Base-by-base conservation (phyloP, 1,140 invertebrate genomes). In the Ceratina australensis region DNA sequence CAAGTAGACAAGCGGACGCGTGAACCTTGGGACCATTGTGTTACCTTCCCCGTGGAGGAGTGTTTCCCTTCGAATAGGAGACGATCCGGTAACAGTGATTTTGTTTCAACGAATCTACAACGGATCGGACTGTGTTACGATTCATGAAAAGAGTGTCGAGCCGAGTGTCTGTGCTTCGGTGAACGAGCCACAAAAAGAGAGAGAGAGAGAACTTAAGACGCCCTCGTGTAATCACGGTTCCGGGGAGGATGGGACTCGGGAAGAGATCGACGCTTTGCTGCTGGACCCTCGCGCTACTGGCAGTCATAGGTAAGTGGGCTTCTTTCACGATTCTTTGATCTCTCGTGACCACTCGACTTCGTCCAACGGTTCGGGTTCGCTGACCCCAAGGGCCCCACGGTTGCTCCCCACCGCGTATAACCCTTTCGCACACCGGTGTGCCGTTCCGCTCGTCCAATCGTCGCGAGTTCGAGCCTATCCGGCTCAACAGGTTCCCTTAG, bases 401-500 rank as follows among this genome's bases (percentile, higher is more conserved):
- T n/a, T n/a, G n/a, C n/a, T n/a, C n/a, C n/a, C 22, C 12, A 3
- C 16, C 22, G 20, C 12, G 13, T 18, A 13, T 54, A 18, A 16
- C n/a, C n/a, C 52, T n/a, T 18, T 18, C n/a, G n/a, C n/a, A 0
- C 16, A 1, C 15, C 22, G 28, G 18, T 54, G 16, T 7, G 0
- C n/a, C 26, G n/a, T 8, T 7, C 10, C 42, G 20, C 28, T 3
- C 65, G 42, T 5, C 22, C 56, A 22, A 60, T 72, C 59, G 18
- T 49, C 57, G 18, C 28, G 13, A 20, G 20, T 33, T 33, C 42
- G 42, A 60, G 47, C 56, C 65, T 69, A 63, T 71, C 47, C 26
- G 65, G 49, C 67, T 77, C 74, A 77, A 77, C 74, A 77, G 74
- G 74, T 77, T 71, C 22, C 49, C 15, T 42, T 10, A 20, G 8